Base-by-base conservation (phyloP, 1,140 invertebrate species). In the Paralvinella palmiformis region DNA sequence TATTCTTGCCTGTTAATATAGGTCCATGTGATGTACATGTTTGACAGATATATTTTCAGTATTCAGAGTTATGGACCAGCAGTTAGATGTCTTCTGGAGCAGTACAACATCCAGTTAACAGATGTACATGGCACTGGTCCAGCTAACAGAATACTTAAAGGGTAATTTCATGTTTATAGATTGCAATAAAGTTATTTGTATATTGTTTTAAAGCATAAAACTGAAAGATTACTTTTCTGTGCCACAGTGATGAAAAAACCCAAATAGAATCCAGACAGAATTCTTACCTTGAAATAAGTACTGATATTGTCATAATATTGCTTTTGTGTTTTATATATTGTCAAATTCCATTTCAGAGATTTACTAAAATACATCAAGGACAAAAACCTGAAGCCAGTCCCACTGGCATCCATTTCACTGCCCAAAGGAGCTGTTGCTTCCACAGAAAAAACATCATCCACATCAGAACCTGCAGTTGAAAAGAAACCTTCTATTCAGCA, bases 91-190 rank as follows among this genome's bases (percentile, higher is more conserved):
- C 71, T 88, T 15, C 68, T 88, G 15, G 79, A 86, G 66, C 83
- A 85, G 69, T 88, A 87, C 75, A 82, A 81, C 5, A 69, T 89
- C 6, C 77, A 78, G 64, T 71, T 81, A 22, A 74, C 68, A 3
- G 71, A 82, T 24, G 74, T 89, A 2, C 76, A 81, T 60, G 79
- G 82, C 15, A 83, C 85, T 57, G 88, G 88, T 3, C 84, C 84
- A 31, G 76, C 83, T 44, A 85, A 85, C 68, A 80, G 81, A 62
- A 68, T 89, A 4, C 68, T 88, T 6, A 89, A 89, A 79, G 82
- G 84, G 75, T 77, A 55, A 56, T 64, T 56, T 45, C 29, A 32
- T n/a, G 15, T 2, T 32, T 32, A 24, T 60, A 24, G 62, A 24
- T 50, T 3, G n/a, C 1, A 29, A 57, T 53, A 15, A 20, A n/a